phyloP scores from a whole-genome alignment of 2,888 invertebrate species.

The Melolontha melolontha region DNA sequence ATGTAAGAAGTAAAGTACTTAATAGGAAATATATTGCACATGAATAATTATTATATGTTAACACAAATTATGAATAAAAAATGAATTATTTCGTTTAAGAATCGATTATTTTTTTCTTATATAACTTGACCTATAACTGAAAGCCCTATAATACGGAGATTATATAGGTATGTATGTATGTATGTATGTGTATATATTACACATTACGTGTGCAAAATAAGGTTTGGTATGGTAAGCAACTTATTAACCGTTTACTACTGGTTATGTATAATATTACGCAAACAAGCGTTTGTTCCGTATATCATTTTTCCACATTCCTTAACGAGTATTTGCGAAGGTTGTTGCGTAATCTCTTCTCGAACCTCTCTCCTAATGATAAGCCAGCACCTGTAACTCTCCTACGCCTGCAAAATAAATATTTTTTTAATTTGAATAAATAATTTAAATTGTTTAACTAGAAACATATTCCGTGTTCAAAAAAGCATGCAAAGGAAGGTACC shows the following conservation, averaged over 20 bases:
- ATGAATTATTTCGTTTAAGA: too few relatives aligned
- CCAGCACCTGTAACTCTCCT: constrained; percentile 13
- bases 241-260: constrained; percentile 1
- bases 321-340: background rate
- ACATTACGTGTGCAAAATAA: constrained; percentile 5
- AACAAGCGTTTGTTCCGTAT: constrained; percentile 21
- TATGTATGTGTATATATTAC: background rate
- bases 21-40: too few relatives aligned
- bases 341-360: constrained; percentile 24
- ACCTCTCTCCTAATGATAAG: background rate
- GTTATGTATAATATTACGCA: constrained; percentile 13
- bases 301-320: constrained; percentile 15
- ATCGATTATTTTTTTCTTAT: background rate
- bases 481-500: constrained; percentile 14
- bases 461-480: background rate
- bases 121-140: constrained; percentile 22
- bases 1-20: too few relatives aligned
- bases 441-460: constrained; percentile 33
- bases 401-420: too few relatives aligned
- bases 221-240: constrained; percentile 17
- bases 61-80: too few relatives aligned
- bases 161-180: background rate
- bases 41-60: too few relatives aligned
- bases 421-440: background rate
- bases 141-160: background rate